phyloP scores from a whole-genome alignment of 2,888 invertebrate species.

The Phortica magna region DNA sequence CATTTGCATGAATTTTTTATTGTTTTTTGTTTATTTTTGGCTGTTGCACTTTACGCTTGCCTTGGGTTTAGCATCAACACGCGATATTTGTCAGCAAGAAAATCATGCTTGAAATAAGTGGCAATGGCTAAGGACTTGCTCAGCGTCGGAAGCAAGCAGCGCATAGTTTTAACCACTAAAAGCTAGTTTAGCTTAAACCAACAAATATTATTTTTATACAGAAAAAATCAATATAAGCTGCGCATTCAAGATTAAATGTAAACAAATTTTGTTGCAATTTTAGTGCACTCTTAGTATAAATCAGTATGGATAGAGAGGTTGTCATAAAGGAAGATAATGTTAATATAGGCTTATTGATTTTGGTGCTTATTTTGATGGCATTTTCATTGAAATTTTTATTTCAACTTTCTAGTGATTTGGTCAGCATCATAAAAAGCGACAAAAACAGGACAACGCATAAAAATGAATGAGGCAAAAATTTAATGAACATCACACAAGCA shows the following conservation, averaged over 20 bases:
- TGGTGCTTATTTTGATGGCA: background rate
- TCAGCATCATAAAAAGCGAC: background rate
- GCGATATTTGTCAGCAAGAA: slow-evolving; percentile 69
- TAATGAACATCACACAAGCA: slow-evolving; percentile 19
- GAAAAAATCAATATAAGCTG: slow-evolving; percentile 17
- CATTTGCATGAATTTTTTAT: slow-evolving; percentile 76
- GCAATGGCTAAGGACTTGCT: background rate
- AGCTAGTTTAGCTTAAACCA: background rate
- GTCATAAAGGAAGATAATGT: background rate
- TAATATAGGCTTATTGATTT: slow-evolving; percentile 8
- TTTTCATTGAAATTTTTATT: background rate
- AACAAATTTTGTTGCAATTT: background rate
- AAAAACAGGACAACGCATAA: slow-evolving; percentile 20
- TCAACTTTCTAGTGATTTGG: background rate
- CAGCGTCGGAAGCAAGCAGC: background rate
- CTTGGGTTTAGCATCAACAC: slow-evolving; percentile 67
- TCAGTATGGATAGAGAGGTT: no score
- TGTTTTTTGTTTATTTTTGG: slow-evolving; percentile 50
- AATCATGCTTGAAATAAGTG: slow-evolving; percentile 62
- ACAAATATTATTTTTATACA: background rate
- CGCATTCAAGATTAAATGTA: background rate
- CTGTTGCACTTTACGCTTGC: slow-evolving; percentile 64
- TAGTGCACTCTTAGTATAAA: background rate
- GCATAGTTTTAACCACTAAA: background rate
- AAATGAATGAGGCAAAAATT: slow-evolving; percentile 25